phyloP scores from a whole-genome alignment of 2,113 vertebrate genomes.

The Leptosomus discolor region DNA sequence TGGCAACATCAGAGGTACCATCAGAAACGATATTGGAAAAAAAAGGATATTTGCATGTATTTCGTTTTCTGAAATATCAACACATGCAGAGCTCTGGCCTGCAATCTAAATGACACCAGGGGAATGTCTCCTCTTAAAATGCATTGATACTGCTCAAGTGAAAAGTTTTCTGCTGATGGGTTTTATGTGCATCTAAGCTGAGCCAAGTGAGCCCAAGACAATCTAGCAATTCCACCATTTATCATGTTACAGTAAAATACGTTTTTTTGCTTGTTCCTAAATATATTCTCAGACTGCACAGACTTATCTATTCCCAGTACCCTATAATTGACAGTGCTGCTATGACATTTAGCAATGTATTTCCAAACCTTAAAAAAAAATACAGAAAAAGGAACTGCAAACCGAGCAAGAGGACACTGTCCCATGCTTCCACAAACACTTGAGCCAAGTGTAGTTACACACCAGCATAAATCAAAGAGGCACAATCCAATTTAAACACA shows the following conservation, averaged over 20 bases:
- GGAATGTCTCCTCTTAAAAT: background rate
- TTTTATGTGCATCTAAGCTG: background rate
- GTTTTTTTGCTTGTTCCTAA: background rate
- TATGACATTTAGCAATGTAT: background rate
- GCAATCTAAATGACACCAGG: background rate
- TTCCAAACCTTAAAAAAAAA: background rate
- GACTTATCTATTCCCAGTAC: background rate
- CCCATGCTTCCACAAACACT: background rate
- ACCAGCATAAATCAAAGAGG: conserved; percentile 36
- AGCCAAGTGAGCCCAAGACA: background rate
- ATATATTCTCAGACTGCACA: background rate
- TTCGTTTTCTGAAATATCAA: background rate
- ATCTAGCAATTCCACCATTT: background rate
- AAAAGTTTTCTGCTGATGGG: background rate
- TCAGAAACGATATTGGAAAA: background rate
- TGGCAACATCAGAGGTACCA: background rate
- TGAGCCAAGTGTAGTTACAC: background rate
- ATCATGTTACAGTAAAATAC: background rate
- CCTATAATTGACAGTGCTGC: background rate
- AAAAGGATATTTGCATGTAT: background rate
- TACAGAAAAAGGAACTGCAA: background rate
- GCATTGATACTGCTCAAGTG: background rate
- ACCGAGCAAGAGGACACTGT: background rate
- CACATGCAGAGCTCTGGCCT: background rate
- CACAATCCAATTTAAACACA: conserved; percentile 38